Evolutionary conservation across 2,113 vertebrate species (phyloP).

Genomic region (Aleadryas rufinucha): DNA sequence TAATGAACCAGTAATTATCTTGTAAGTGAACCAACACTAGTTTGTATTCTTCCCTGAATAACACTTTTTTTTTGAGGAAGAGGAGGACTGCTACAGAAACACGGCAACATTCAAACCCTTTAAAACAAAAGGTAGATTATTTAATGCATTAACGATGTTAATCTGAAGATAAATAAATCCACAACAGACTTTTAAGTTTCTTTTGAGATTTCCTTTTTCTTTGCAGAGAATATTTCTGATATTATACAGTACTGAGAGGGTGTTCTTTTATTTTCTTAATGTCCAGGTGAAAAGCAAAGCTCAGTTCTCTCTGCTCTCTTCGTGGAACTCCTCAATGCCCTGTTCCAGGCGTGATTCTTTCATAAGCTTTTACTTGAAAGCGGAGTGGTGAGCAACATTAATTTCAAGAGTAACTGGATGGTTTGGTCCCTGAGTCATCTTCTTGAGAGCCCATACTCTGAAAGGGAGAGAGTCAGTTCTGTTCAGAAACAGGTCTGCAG

Average conservation of each 20-base stretch:
- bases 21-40: constrained; percentile 6
- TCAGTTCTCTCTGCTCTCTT: constrained; percentile 66
- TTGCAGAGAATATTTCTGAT: constrained; percentile 73
- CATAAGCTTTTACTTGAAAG: constrained; percentile 60
- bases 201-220: constrained; percentile 71
- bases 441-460: constrained; percentile 99
- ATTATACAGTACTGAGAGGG: constrained; percentile 74
- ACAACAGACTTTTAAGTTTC: constrained; percentile 76
- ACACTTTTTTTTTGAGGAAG: constrained; percentile 2
- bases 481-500: background rate
- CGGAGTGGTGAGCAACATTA: constrained; percentile 50
- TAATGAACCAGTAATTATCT: constrained; percentile 11
- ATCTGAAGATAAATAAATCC: constrained; percentile 82
- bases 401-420: constrained; percentile 97
- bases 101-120: constrained; percentile 70
- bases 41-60: constrained; percentile 47
- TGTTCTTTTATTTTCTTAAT: constrained; percentile 65
- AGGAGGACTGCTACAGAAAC: constrained; percentile 64
- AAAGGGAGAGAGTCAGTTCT: constrained; percentile 14
- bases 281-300: constrained; percentile 70
- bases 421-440: constrained; percentile 98
- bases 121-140: constrained; percentile 80
- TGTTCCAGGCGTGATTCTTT: constrained; percentile 55
- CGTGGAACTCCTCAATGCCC: constrained; percentile 41
- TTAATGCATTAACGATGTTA: constrained; percentile 78